These are phyloP conservation scores for Leptarthrus brevirostris DNA, from an alignment of 2,888 invertebrate species.

Conservation along the genomic window DNA sequence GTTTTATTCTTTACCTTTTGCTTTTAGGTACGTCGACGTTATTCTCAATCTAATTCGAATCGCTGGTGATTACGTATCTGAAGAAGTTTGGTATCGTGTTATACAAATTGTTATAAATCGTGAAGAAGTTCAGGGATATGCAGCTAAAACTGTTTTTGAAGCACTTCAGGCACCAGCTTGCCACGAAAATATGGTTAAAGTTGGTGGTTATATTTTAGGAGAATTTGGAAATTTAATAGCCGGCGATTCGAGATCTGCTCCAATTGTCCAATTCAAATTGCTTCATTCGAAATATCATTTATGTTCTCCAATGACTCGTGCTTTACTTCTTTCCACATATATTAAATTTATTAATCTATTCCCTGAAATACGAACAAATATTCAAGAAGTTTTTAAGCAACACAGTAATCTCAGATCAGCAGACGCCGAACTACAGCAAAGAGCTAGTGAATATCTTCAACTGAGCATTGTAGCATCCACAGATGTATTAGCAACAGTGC, in stretches of 20 bases:
- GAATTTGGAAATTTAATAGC: slow-evolving; percentile 99
- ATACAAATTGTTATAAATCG: slow-evolving; percentile 99
- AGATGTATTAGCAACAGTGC: slow-evolving; percentile 96
- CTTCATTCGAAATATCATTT: slow-evolving; percentile 99
- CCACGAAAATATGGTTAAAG: slow-evolving; percentile 99
- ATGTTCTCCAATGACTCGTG: slow-evolving; percentile 96
- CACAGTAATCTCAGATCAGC: slow-evolving; percentile 97
- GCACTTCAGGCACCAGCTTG: slow-evolving; percentile 98
- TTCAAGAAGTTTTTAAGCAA: slow-evolving; percentile 93
- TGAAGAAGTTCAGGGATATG: slow-evolving; percentile 99
- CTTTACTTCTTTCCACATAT: slow-evolving; percentile 95
- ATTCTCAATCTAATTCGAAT: slow-evolving; percentile 98
- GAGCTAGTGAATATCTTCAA: slow-evolving; percentile 97
- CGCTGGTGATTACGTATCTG: slow-evolving; percentile 99
- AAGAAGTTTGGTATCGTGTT: slow-evolving; percentile 99
- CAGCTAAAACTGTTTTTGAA: slow-evolving; percentile 99
- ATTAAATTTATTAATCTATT: slow-evolving; percentile 99
- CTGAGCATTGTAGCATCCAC: slow-evolving; percentile 95
- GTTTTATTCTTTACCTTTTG: slow-evolving; percentile 5
- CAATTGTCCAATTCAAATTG: slow-evolving; percentile 96
- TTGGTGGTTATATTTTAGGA: slow-evolving; percentile 98
- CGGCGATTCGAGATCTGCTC: slow-evolving; percentile 97
- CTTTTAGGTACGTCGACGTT: slow-evolving; percentile 83
- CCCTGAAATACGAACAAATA: slow-evolving; percentile 96
- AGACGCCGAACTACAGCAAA: slow-evolving; percentile 97